phyloP scores from a whole-genome alignment of 2,888 invertebrate species.

The Microctonus aethiopoides region DNA sequence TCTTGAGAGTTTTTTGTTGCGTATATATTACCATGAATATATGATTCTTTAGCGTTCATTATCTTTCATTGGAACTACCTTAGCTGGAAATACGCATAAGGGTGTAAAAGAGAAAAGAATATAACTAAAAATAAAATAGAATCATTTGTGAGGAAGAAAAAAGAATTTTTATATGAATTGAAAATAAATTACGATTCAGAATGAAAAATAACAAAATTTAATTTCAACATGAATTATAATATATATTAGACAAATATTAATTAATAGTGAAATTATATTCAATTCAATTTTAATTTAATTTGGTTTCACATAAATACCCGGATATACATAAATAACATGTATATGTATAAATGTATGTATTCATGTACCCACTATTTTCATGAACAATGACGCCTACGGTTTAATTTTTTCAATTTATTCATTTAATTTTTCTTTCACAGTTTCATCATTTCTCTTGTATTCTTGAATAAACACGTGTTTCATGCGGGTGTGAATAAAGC shows the following conservation, averaged over 20 bases:
- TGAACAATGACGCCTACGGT: slow-evolving; percentile 33
- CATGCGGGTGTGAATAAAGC: neutral
- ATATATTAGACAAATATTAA: too few species aligned
- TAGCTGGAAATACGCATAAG: neutral
- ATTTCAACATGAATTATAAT: too few species aligned
- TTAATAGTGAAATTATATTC: too few species aligned
- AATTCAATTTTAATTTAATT: neutral
- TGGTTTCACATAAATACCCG: neutral
- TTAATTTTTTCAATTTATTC: neutral
- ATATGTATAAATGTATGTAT: slow-evolving; percentile 21
- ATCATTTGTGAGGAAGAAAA: too few species aligned
- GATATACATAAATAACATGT: neutral
- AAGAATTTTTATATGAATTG: too few species aligned
- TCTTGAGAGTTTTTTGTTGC: neutral
- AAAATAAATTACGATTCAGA: too few species aligned
- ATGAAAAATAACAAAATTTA: too few species aligned
- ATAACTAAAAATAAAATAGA: too few species aligned
- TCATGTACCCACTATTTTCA: neutral
- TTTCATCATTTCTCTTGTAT: neutral
- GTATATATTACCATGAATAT: neutral
- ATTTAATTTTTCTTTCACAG: neutral
- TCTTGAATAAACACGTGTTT: neutral
- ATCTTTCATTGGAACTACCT: neutral
- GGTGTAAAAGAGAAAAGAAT: too few species aligned
- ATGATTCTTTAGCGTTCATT: neutral